Conservation (phyloP, 2,888 invertebrate species). For the Heliconius hortense region DNA sequence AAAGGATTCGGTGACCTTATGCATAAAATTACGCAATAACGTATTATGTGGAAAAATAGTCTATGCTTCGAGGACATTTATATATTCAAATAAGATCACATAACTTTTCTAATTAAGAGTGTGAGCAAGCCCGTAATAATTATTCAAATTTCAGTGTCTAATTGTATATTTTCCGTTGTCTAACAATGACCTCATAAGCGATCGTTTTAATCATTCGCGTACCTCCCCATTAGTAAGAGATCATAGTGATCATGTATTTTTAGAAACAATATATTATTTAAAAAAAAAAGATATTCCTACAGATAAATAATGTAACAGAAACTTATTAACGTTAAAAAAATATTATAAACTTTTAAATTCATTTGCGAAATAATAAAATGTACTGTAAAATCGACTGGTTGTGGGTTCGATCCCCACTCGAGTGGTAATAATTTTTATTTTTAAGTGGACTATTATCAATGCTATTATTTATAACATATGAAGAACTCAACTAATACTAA, state of each 20-base stretch:
- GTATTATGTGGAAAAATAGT: constrained; percentile 35
- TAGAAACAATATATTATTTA: not conserved
- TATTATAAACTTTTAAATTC: no score
- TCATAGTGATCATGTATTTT: not conserved
- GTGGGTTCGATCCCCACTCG: no score
- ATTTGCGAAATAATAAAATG: no score
- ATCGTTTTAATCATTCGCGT: not conserved
- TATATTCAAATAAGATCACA: not conserved
- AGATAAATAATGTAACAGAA: not conserved
- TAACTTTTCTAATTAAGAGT: not conserved
- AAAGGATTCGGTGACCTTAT: constrained; percentile 41
- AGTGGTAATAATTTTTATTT: no score
- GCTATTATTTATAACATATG: not conserved
- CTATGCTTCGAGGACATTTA: constrained; percentile 12
- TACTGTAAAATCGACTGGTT: no score
- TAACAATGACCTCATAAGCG: constrained; percentile 2
- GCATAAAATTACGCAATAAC: constrained; percentile 37
- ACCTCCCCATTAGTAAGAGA: not conserved
- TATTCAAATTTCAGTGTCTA: not conserved
- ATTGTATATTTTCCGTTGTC: not conserved
- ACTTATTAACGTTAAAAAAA: not conserved
- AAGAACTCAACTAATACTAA: not conserved
- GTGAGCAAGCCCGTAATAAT: not conserved
- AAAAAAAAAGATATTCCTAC: not conserved
- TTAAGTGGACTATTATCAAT: not conserved